These are phyloP conservation scores for Brachypalpus laphriformis DNA, from an alignment of 2,888 invertebrate genomes.

Conservation along the genomic window DNA sequence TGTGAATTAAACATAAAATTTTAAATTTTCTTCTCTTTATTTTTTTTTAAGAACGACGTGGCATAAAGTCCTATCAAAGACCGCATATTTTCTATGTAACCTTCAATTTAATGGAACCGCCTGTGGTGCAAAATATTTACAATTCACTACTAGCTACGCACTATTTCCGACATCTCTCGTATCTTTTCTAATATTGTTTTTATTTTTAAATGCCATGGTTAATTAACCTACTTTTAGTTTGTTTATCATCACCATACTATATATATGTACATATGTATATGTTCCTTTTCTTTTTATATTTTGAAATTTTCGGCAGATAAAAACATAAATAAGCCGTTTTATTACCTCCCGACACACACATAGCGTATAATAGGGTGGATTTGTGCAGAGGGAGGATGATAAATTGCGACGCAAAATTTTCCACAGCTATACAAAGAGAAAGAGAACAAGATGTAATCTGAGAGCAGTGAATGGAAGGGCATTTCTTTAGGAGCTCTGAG, in stretches of 20 bases:
- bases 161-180: neutral
- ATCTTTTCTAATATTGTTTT: constrained; percentile 20
- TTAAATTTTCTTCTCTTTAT: neutral
- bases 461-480: neutral
- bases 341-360: neutral
- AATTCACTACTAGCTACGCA: constrained; percentile 2
- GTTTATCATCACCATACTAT: constrained; percentile 34
- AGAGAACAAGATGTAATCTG: neutral
- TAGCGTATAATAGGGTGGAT: neutral
- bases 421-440: neutral
- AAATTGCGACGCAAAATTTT: constrained; percentile 28
- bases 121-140: constrained; percentile 9
- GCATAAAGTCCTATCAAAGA: neutral
- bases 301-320: constrained; percentile 21
- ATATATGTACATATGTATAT: neutral
- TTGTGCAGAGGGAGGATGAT: neutral
- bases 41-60: neutral
- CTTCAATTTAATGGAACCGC: constrained; percentile 14
- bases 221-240: constrained; percentile 59
- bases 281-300: neutral
- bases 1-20: neutral
- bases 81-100: neutral
- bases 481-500: neutral
- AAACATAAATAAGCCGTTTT: constrained; percentile 23
- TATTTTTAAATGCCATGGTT: constrained; percentile 46